Evolutionary conservation across 2,888 invertebrate species (phyloP), one percentile per base, ranked within the genome.

Genomic region (Epinotia ramella): DNA sequence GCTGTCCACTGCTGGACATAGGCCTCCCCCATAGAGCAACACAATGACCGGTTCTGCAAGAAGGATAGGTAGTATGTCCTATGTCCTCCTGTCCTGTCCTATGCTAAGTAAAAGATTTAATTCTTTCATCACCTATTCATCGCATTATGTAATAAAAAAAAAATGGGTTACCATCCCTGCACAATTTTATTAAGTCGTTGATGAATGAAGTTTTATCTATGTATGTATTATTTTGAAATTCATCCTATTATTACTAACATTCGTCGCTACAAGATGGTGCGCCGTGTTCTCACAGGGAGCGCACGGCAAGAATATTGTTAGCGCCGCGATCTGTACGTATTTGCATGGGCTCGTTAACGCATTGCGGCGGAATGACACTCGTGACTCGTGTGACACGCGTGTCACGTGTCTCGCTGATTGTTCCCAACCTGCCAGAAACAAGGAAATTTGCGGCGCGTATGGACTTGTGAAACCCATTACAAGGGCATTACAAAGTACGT

Each of bases 311-410:
- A 86, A 90, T 89, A 91, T 93, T 91, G 93, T 93, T 91, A 91
- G 90, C 84, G 84, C 84, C 79, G 84, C 84, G 83, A 84, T 80
- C 82, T 79, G 49, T 56, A 33, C 64, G 83, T 87, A 94, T 94
- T 94, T 94, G 94, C 94, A 94, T 94, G 90, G 85, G 90, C 94
- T 94, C 91, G 94, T 94, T 94, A 94, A 91, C 89, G 93, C 93
- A 91, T 89, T 86, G 91, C 91, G 77, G 68, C 79, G 81, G 87
- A 91, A 88, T 88, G 94, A 92, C 93, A 86, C 86, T 85, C 18
- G 64, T 75, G 65, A 75, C 69, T 49, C 68, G 60, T 46, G 56
- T 73, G 63, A 68, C 68, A 56, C 59, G 40, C 46, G 69, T 4
- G 18, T 40, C 64, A 67, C 67, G 60, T 88, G 91, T 92, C 92